Conservation (phyloP, 2,113 vertebrate genomes). For the Muscicapa adusta region DNA sequence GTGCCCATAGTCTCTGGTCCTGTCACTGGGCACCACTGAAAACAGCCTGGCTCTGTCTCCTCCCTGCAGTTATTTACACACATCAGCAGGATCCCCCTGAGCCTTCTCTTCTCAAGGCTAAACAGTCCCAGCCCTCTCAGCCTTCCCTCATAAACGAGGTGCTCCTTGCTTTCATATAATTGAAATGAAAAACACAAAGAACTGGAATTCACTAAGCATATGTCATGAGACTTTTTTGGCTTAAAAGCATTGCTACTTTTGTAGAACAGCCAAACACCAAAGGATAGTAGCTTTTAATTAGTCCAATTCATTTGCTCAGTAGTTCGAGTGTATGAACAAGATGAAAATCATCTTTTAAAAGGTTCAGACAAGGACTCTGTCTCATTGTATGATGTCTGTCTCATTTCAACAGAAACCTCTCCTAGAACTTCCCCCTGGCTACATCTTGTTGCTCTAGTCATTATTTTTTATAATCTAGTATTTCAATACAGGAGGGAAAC, state of each 20-base stretch:
- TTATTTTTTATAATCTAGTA: constrained; percentile 46
- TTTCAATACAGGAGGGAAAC: constrained; percentile 19
- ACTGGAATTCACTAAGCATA: not conserved
- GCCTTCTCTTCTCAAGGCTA: not conserved
- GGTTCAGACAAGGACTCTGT: constrained; percentile 16
- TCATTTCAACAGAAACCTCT: constrained; percentile 18
- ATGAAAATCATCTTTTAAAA: constrained; percentile 45
- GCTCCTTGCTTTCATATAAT: not conserved
- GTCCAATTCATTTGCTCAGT: constrained; percentile 26
- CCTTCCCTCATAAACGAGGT: not conserved
- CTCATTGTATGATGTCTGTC: not conserved
- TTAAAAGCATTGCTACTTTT: not conserved
- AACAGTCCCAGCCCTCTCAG: not conserved
- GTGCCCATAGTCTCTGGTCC: not conserved
- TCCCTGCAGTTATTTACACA: not conserved
- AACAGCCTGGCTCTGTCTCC: accelerated
- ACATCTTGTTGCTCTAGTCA: not conserved
- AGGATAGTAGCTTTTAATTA: not conserved
- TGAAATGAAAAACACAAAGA: not conserved
- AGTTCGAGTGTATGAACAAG: not conserved
- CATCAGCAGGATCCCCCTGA: not conserved
- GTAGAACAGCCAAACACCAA: not conserved
- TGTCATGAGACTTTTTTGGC: not conserved
- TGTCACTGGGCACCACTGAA: not conserved
- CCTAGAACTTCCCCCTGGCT: not conserved